phyloP scores from a whole-genome alignment of 2,888 invertebrate species.

The Heliconius sara region DNA sequence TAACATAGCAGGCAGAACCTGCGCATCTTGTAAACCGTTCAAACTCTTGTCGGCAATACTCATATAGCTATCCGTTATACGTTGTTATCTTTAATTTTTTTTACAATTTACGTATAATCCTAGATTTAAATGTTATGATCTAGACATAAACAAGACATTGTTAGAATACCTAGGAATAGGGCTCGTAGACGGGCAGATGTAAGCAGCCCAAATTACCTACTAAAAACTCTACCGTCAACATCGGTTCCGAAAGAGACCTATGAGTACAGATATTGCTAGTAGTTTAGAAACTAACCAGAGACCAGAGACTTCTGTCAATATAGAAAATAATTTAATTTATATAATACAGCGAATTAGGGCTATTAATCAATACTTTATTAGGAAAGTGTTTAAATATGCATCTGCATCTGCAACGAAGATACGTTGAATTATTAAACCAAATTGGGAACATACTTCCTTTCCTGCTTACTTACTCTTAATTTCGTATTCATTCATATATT shows the following conservation, averaged over 20 bases:
- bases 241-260: not conserved
- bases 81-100: too few species aligned
- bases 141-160: not conserved
- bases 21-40: not conserved
- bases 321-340: not conserved
- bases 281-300: not conserved
- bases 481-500: not conserved
- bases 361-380: not conserved
- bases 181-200: not conserved
- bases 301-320: not conserved
- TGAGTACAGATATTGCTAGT: too few species aligned
- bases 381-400: not conserved
- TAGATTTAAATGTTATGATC: not conserved
- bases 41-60: not conserved
- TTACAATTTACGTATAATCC: not conserved
- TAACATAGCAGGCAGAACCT: not conserved
- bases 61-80: too few species aligned
- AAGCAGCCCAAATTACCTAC: not conserved
- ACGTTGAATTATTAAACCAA: not conserved
- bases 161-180: not conserved
- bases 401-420: not conserved
- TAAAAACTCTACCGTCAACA: not conserved
- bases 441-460: not conserved
- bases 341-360: not conserved
- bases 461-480: not conserved